A percentile compares a stretch with the other conserved stretches of the same genome.
phyloP scores from a whole-genome alignment of 2,113 vertebrate genomes.

The Xyrauchen texanus region DNA sequence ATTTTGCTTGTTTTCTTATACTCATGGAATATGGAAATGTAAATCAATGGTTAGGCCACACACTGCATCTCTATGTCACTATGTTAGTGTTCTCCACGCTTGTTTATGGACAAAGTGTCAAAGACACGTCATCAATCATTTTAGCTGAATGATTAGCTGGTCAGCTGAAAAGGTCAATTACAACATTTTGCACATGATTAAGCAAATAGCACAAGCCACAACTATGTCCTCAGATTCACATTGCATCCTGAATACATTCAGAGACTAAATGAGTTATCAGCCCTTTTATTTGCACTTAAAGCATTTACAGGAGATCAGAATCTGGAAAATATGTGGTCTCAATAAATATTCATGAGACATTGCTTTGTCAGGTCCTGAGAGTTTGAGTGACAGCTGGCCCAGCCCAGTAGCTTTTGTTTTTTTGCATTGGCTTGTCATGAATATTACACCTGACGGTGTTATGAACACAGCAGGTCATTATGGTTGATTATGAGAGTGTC shows the following conservation, averaged over 20 bases:
- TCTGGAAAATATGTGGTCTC: neutral
- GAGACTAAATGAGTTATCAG: neutral
- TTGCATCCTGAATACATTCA: neutral
- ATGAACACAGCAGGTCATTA: conserved; percentile 17
- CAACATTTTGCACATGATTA: conserved; percentile 6
- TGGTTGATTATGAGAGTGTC: conserved; percentile 15
- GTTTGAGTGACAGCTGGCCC: conserved; percentile 36
- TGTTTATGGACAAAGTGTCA: neutral
- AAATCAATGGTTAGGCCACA: neutral
- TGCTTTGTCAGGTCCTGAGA: conserved; percentile 13
- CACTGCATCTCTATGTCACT: neutral
- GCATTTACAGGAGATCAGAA: neutral
- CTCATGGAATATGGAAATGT: no score
- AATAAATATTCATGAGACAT: conserved; percentile 20
- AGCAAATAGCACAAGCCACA: neutral
- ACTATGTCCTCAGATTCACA: neutral
- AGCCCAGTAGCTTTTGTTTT: conserved; percentile 11
- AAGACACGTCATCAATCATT: conserved; percentile 14
- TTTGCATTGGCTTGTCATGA: conserved; percentile 9
- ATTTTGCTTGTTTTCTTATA: no score
- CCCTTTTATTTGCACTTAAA: neutral
- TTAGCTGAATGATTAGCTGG: no score
- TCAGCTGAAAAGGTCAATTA: conserved; percentile 13
- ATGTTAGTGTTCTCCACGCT: neutral
- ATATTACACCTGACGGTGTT: conserved; percentile 16